Evolutionary conservation across 2,888 invertebrate genomes (phyloP).

Genomic region (Drosophila limbata): DNA sequence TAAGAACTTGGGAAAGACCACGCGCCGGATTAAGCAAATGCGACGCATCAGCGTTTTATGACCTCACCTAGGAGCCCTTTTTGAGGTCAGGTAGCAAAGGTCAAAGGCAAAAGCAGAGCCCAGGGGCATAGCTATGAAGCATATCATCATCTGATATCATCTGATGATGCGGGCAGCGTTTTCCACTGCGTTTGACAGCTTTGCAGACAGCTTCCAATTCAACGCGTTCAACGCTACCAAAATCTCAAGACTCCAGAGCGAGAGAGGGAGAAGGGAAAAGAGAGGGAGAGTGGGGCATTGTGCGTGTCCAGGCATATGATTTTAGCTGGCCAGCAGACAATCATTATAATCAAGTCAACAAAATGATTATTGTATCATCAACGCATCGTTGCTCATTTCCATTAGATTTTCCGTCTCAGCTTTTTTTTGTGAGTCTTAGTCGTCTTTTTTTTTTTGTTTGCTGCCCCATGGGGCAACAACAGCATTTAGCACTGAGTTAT

Average conservation of each 20-base stretch:
- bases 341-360: slow-evolving; percentile 57
- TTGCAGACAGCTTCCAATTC: slow-evolving; percentile 75
- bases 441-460: slow-evolving; percentile 4
- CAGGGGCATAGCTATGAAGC: slow-evolving; percentile 20
- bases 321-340: slow-evolving; percentile 34
- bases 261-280: too few relatives aligned
- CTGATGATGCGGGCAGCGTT: slow-evolving; percentile 20
- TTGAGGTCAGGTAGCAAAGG: slow-evolving; percentile 47
- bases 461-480: slow-evolving; percentile 20
- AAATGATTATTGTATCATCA: slow-evolving; percentile 49
- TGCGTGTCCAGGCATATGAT: slow-evolving; percentile 40
- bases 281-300: neutral
- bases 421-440: slow-evolving; percentile 14
- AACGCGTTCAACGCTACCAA: slow-evolving; percentile 55
- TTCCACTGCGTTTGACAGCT: slow-evolving; percentile 62
- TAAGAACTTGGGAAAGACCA: slow-evolving; percentile 75
- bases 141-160: neutral
- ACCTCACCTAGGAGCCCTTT: slow-evolving; percentile 8
- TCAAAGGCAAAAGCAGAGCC: slow-evolving; percentile 34
- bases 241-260: neutral
- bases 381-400: slow-evolving; percentile 25
- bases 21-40: slow-evolving; percentile 78
- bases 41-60: slow-evolving; percentile 72
- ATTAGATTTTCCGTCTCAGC: slow-evolving; percentile 3
- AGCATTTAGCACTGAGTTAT: slow-evolving; percentile 61